These are phyloP conservation scores for Omphaloscelis lunosa DNA, from an alignment of 2,888 invertebrate genomes.

Conservation along the genomic window DNA sequence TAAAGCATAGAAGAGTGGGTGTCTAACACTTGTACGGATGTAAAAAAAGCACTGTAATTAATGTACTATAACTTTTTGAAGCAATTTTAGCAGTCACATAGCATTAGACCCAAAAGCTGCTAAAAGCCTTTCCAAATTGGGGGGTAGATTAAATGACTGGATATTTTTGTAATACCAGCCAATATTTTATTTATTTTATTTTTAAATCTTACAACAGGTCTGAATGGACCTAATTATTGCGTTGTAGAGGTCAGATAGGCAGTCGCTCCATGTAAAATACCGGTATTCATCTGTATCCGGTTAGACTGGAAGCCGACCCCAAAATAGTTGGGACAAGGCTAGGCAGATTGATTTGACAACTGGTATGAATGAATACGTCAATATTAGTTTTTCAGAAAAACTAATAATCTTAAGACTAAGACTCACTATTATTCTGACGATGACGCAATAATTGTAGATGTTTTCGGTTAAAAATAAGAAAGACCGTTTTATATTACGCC, in stretches of 20 bases:
- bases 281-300: too few species aligned
- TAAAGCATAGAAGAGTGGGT: slow-evolving; percentile 23
- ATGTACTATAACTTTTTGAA: slow-evolving; percentile 12
- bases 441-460: not conserved
- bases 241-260: too few species aligned
- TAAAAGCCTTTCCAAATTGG: slow-evolving; percentile 6
- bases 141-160: not conserved
- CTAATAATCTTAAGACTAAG: not conserved
- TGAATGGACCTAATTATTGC: too few species aligned
- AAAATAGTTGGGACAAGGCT: too few species aligned
- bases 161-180: not conserved
- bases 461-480: not conserved
- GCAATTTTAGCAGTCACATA: slow-evolving; percentile 16
- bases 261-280: too few species aligned
- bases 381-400: not conserved
- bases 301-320: too few species aligned
- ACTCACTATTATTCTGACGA: not conserved
- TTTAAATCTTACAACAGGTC: too few species aligned
- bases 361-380: not conserved
- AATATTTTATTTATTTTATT: too few species aligned
- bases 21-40: slow-evolving; percentile 12
- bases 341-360: too few species aligned
- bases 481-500: not conserved
- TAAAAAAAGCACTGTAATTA: slow-evolving; percentile 17
- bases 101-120: slow-evolving; percentile 19